These are phyloP conservation scores for Genyomyrus donnyi DNA, from an alignment of 2,113 vertebrate genomes.

Conservation along the genomic window DNA sequence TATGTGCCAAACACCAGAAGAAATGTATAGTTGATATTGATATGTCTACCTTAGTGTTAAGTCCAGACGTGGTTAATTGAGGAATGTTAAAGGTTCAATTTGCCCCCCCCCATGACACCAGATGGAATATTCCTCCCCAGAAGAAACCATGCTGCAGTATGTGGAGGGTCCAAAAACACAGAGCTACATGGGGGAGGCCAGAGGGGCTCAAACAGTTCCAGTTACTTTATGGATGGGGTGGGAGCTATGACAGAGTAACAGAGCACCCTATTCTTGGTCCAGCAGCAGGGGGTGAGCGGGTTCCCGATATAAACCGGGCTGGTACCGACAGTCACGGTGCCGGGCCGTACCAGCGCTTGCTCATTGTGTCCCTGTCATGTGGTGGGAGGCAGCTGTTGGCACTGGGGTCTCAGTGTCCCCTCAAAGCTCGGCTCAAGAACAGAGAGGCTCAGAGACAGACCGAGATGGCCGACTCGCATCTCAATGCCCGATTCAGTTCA, in stretches of 20 bases:
- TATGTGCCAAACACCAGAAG: not conserved
- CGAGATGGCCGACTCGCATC: not conserved
- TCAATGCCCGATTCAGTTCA: not conserved
- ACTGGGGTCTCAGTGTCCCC: slow-evolving; percentile 25
- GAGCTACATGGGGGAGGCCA: not conserved
- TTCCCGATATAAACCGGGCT: slow-evolving; percentile 41
- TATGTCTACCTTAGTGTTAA: not conserved
- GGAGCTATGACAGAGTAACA: not conserved
- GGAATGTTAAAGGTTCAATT: not conserved
- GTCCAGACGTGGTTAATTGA: not conserved
- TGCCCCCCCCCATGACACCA: not conserved
- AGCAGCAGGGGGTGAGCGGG: not conserved
- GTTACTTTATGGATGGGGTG: not conserved
- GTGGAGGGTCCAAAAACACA: not conserved
- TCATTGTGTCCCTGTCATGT: slow-evolving; percentile 27
- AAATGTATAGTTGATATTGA: not conserved
- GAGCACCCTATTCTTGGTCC: not conserved
- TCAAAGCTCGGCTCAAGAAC: slow-evolving; percentile 27
- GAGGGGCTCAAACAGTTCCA: not conserved
- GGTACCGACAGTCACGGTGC: slow-evolving; percentile 47
- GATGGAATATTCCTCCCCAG: not conserved
- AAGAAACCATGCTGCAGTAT: not conserved
- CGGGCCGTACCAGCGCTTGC: slow-evolving; percentile 47
- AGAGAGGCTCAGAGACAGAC: not conserved
- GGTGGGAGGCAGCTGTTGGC: slow-evolving; percentile 32